These are phyloP conservation scores for Tetramorium simillimum DNA, from an alignment of 1,140 invertebrate genomes.

Conservation along the genomic window DNA sequence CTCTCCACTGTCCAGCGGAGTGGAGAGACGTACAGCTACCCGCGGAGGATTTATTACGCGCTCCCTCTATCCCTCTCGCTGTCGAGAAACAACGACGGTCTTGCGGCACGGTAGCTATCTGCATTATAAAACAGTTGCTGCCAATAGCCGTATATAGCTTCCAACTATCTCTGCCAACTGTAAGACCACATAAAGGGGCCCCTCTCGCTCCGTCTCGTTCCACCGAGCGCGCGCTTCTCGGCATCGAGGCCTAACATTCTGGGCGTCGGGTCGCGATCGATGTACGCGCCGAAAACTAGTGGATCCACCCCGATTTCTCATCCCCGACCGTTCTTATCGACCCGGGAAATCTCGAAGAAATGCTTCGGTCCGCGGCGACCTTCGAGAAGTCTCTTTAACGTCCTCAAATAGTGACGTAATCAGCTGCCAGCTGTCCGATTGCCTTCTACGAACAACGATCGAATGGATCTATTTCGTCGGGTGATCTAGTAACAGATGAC, in stretches of 20 bases:
- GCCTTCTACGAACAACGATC: slow-evolving; percentile 27
- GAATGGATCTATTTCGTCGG: slow-evolving; percentile 53
- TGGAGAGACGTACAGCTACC: slow-evolving; percentile 80
- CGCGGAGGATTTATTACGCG: slow-evolving; percentile 81
- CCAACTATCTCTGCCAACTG: slow-evolving; percentile 63
- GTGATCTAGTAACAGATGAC: slow-evolving; percentile 24
- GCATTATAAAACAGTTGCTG: slow-evolving; percentile 83
- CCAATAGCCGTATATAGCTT: slow-evolving; percentile 81
- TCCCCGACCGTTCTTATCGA: slow-evolving; percentile 72
- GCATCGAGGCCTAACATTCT: slow-evolving; percentile 50
- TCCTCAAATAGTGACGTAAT: slow-evolving; percentile 69
- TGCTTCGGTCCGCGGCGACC: not conserved
- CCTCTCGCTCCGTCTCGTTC: slow-evolving; percentile 49
- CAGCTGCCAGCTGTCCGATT: slow-evolving; percentile 66
- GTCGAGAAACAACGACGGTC: slow-evolving; percentile 62
- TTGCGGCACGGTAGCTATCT: slow-evolving; percentile 74
- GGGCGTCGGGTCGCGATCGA: slow-evolving; percentile 28
- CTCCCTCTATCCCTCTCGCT: slow-evolving; percentile 72
- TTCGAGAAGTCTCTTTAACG: slow-evolving; percentile 59
- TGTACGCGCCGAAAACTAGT: slow-evolving; percentile 27
- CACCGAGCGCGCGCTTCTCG: not conserved
- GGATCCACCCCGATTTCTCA: slow-evolving; percentile 29
- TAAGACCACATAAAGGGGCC: slow-evolving; percentile 61
- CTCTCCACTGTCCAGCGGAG: slow-evolving; percentile 70
- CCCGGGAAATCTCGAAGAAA: slow-evolving; percentile 57